Evolutionary conservation across 2,113 vertebrate genomes (phyloP).

Genomic region (Odobenus rosmarus): DNA sequence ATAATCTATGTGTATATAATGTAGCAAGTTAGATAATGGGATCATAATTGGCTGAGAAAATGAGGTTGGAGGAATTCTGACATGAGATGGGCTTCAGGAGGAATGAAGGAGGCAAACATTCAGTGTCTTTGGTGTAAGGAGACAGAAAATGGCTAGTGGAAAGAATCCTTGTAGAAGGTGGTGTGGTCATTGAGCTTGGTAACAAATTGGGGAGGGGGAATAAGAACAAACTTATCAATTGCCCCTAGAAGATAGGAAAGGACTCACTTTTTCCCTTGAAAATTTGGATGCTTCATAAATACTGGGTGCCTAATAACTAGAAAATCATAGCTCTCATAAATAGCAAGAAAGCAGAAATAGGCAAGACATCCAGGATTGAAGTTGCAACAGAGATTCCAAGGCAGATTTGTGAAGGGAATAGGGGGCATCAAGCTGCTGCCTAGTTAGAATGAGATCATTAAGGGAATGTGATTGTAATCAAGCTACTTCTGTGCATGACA

Average conservation of each 20-base stretch:
- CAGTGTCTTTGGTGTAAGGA: slow-evolving; percentile 50
- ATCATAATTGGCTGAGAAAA: slow-evolving; percentile 77
- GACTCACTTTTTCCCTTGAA: neutral
- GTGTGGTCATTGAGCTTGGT: neutral
- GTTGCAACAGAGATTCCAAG: neutral
- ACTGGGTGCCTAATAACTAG: neutral
- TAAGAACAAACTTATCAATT: neutral
- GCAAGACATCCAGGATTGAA: neutral
- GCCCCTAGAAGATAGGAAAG: neutral
- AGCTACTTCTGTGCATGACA: slow-evolving; percentile 54
- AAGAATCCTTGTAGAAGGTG: neutral
- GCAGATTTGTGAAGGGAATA: neutral
- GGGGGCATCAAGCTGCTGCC: slow-evolving; percentile 38
- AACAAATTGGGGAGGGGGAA: neutral
- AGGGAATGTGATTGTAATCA: slow-evolving; percentile 68
- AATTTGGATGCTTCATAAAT: neutral
- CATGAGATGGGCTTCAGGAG: slow-evolving; percentile 40
- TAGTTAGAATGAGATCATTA: slow-evolving; percentile 65
- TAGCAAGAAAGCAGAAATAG: slow-evolving; percentile 43
- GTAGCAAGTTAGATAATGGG: slow-evolving; percentile 72
- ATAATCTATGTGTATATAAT: slow-evolving; percentile 49
- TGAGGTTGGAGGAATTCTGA: slow-evolving; percentile 71
- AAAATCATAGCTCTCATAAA: neutral
- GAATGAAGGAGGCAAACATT: slow-evolving; percentile 55
- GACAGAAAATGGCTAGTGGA: neutral